Conservation (phyloP, 2,888 invertebrate species). For the Mythimna pallens region DNA sequence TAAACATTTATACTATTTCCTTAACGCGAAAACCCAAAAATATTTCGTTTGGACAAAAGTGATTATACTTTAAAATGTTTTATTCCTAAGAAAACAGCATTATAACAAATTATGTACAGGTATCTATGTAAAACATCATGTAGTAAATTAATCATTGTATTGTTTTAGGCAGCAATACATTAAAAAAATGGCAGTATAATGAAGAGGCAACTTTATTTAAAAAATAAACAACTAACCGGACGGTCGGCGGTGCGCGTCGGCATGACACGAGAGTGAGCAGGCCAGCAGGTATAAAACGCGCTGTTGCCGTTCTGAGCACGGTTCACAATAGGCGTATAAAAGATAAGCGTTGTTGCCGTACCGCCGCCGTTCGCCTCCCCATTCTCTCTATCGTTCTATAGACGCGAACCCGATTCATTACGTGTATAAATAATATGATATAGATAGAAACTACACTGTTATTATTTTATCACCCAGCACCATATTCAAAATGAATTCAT, state of each 20-base stretch:
- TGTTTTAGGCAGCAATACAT: constrained; percentile 45
- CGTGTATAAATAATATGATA: constrained; percentile 37
- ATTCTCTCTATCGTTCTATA: constrained; percentile 57
- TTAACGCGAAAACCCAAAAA: neutral
- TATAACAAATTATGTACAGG: neutral
- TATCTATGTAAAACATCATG: constrained; percentile 14
- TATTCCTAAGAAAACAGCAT: neutral
- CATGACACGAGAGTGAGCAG: constrained; percentile 74
- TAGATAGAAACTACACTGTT: constrained; percentile 32
- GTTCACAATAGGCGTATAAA: constrained; percentile 63
- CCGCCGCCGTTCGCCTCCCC: constrained; percentile 61
- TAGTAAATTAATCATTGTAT: constrained; percentile 11
- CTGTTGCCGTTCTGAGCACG: constrained; percentile 78
- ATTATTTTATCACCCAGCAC: constrained; percentile 28
- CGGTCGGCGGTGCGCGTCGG: constrained; percentile 73
- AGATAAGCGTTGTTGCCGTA: constrained; percentile 64
- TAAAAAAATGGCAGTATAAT: constrained; percentile 46
- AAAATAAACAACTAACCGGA: constrained; percentile 69
- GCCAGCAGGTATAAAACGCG: constrained; percentile 75
- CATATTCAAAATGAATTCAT: neutral
- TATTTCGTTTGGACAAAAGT: neutral
- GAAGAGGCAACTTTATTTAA: constrained; percentile 55
- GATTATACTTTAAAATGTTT: neutral
- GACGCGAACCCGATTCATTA: constrained; percentile 51
- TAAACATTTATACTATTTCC: no score